Evolutionary conservation across 2,113 vertebrate genomes (phyloP).

Genomic region (Eulacestoma nigropectus): DNA sequence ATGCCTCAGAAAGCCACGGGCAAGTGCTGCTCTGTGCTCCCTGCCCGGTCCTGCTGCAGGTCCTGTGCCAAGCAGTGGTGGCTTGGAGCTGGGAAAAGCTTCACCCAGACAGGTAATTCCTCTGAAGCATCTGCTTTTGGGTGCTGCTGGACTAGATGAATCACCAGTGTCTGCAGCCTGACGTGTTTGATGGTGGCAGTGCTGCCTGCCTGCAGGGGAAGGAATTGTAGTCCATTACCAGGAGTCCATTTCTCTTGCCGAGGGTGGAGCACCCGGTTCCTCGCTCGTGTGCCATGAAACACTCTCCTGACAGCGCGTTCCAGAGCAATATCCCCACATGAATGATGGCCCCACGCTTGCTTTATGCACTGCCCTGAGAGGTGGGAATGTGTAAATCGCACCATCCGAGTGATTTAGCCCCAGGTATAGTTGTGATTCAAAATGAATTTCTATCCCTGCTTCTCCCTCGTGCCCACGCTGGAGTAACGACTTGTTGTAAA

Average conservation of each 20-base stretch:
- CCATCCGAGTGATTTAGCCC: neutral
- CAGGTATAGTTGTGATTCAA: neutral
- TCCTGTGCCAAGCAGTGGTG: neutral
- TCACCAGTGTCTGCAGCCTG: neutral
- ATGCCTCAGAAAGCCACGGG: accelerated
- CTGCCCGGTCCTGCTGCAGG: neutral
- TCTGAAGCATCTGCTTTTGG: neutral
- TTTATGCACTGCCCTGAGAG: conserved; percentile 12
- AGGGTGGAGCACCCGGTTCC: neutral
- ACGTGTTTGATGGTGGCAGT: neutral
- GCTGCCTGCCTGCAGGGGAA: neutral
- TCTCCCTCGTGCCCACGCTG: neutral
- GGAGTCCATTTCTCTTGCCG: neutral
- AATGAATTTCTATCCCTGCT: neutral
- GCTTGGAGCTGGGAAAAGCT: neutral
- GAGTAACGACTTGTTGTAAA: neutral
- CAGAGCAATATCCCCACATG: neutral
- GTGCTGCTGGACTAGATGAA: neutral
- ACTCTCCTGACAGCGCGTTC: neutral
- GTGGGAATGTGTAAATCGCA: conserved; percentile 13
- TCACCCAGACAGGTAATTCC: neutral
- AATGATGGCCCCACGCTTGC: neutral
- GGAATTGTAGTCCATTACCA: neutral
- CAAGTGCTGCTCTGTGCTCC: accelerated
- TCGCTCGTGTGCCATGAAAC: neutral